Conservation (phyloP, 2,888 invertebrate species). For the Drosophila robusta region DNA sequence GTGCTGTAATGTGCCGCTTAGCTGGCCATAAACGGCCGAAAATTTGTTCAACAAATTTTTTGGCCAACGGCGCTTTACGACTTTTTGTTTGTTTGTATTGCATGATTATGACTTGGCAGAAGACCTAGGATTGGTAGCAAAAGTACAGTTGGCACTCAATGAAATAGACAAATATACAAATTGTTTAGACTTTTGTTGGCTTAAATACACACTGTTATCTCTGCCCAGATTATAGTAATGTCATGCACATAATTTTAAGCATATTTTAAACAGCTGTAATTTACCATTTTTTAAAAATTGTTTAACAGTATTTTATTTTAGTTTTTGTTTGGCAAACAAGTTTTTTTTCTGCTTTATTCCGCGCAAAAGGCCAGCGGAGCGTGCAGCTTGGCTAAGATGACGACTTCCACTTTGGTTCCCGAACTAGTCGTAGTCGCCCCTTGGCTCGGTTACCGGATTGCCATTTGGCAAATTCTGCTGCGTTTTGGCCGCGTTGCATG, state of each 20-base stretch:
- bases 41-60: conserved; percentile 13
- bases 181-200: neutral
- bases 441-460: conserved; percentile 45
- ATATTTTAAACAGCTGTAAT: conserved; percentile 44
- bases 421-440: conserved; percentile 33
- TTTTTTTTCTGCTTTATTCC: conserved; percentile 19
- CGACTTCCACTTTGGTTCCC: conserved; percentile 39
- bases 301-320: conserved; percentile 21
- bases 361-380: conserved; percentile 47
- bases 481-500: conserved; percentile 75
- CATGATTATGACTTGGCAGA: neutral
- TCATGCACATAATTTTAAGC: conserved; percentile 5
- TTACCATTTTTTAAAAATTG: conserved; percentile 4
- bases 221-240: neutral
- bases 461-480: conserved; percentile 52
- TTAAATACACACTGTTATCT: neutral
- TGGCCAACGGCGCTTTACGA: conserved; percentile 19
- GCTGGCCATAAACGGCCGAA: conserved; percentile 36
- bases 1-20: conserved; percentile 44
- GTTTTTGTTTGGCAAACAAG: conserved; percentile 55
- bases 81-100: conserved; percentile 2
- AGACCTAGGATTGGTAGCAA: neutral
- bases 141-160: neutral
- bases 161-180: neutral
- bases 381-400: conserved; percentile 45